Evolutionary conservation across 1,140 invertebrate genomes (phyloP).

Genomic region (Mycetomoellerius zeteki): DNA sequence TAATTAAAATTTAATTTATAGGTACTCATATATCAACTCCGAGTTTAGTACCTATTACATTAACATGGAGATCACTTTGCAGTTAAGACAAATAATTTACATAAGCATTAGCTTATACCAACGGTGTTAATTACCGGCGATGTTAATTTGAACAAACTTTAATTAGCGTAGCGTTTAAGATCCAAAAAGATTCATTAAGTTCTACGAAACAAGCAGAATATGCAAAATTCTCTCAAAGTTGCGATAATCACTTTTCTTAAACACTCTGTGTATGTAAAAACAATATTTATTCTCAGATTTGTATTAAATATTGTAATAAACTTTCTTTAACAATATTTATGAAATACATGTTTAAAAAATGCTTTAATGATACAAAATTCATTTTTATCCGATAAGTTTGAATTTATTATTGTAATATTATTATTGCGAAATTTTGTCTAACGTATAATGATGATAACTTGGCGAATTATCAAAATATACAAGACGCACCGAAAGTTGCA

Average conservation of each 20-base stretch:
- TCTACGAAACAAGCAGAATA: background rate
- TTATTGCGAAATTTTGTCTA: background rate
- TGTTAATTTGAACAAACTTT: conserved; percentile 37
- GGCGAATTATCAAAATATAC: conserved; percentile 23
- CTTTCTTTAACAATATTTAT: background rate
- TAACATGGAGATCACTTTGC: conserved; percentile 17
- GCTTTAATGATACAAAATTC: background rate
- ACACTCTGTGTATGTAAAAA: background rate
- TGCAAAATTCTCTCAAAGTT: conserved; percentile 3
- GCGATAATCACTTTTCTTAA: conserved; percentile 14
- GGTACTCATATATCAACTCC: conserved; percentile 3
- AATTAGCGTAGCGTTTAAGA: conserved; percentile 21
- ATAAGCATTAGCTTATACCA: conserved; percentile 25
- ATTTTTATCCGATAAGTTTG: background rate
- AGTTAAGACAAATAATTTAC: conserved; percentile 50
- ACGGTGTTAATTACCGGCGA: conserved; percentile 28
- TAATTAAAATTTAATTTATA: background rate
- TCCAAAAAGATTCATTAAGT: conserved; percentile 19
- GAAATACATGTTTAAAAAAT: background rate
- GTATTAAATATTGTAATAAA: background rate
- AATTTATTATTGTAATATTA: background rate
- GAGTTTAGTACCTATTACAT: conserved; percentile 14
- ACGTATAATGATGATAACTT: background rate
- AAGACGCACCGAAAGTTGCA: background rate
- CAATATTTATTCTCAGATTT: background rate